Conservation (phyloP, 1,140 invertebrate species). For the Chionoecetes opilio region DNA sequence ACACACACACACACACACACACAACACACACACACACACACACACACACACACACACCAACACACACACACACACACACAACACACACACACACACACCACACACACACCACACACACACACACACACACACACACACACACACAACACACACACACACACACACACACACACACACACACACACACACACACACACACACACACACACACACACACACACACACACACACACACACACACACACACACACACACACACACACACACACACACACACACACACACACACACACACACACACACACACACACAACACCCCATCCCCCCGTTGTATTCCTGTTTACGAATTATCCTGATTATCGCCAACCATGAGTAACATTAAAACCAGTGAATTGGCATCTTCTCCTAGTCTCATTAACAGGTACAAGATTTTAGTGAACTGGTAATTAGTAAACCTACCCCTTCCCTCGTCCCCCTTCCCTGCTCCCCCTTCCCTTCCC, state of each 20-base stretch:
- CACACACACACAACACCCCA: background rate
- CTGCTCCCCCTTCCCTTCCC: background rate
- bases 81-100: slow-evolving; percentile 23
- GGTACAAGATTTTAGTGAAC: slow-evolving; percentile 54
- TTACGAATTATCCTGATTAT: slow-evolving; percentile 52
- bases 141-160: too few relatives aligned
- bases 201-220: background rate
- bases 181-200: background rate
- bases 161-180: slow-evolving; percentile 18
- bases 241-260: background rate
- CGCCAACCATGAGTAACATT: background rate
- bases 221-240: slow-evolving; percentile 10
- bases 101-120: too few relatives aligned
- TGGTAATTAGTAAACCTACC: background rate
- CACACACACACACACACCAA: background rate
- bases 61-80: too few relatives aligned
- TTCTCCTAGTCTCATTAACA: slow-evolving; percentile 48
- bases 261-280: slow-evolving; percentile 21
- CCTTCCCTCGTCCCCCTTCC: background rate
- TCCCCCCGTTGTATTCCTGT: too few relatives aligned
- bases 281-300: background rate
- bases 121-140: background rate
- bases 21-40: background rate
- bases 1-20: slow-evolving; percentile 12
- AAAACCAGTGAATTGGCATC: slow-evolving; percentile 50